A percentile compares a stretch with the other conserved stretches of the same genome.
Conservation (phyloP, 2,797 vertebrate genomes). For the Psittacula derbiana region DNA sequence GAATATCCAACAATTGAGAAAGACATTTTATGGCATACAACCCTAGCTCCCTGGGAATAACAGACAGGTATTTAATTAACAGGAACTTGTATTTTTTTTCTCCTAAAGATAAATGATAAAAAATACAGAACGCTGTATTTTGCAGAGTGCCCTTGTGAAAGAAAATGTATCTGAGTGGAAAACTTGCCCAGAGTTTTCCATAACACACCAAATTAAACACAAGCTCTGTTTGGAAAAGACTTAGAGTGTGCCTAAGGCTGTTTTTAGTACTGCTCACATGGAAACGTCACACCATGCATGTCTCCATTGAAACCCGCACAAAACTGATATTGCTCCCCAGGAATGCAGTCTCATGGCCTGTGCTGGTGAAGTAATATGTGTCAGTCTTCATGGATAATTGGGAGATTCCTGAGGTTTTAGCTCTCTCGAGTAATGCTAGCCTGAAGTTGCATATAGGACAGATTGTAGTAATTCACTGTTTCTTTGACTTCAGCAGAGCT, state of each 20-base stretch:
- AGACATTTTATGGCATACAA: background rate
- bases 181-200: slow-evolving; percentile 12
- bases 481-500: background rate
- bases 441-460: background rate
- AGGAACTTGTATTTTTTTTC: background rate
- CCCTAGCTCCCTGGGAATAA: background rate
- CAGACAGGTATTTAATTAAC: slow-evolving; percentile 2
- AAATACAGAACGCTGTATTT: background rate
- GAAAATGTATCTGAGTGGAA: background rate
- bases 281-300: background rate
- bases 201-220: slow-evolving; percentile 1
- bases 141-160: background rate
- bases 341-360: background rate
- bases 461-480: background rate
- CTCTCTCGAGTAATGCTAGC: background rate
- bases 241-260: background rate
- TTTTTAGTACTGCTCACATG: slow-evolving; percentile 4
- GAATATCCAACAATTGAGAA: background rate
- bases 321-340: background rate
- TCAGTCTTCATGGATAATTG: background rate
- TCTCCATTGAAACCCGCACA: background rate
- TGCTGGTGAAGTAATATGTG: background rate
- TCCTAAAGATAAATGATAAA: background rate
- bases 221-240: background rate
- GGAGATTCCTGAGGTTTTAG: background rate